A percentile compares a stretch with the other conserved stretches of the same genome.
Conservation (phyloP, 2,113 vertebrate genomes). For the Brachionichthys hirsutus region DNA sequence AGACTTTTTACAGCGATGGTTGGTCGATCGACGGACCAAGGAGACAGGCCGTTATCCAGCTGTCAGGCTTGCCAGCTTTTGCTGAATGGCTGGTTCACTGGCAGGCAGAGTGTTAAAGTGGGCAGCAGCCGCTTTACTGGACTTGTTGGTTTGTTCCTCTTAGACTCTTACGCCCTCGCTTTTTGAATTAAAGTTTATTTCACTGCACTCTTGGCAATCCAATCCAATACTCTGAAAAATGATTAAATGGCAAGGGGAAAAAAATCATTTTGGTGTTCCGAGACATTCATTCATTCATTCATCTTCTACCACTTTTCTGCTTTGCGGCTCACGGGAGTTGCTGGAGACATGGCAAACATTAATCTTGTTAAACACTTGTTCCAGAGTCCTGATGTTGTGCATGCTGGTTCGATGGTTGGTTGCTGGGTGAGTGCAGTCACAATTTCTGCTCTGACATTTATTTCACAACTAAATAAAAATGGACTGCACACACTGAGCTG, state of each 20-base stretch:
- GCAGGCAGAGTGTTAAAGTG: conserved; percentile 1
- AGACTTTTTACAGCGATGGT: conserved; percentile 13
- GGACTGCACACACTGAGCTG: neutral
- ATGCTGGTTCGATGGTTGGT: neutral
- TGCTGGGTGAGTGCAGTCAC: too few species aligned
- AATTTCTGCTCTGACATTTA: too few species aligned
- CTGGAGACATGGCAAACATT: neutral
- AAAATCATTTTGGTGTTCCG: neutral
- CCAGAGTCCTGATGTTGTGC: neutral
- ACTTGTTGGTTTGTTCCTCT: conserved; percentile 3
- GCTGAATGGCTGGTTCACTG: conserved; percentile 18
- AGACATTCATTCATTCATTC: too few species aligned
- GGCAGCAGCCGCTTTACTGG: conserved; percentile 20
- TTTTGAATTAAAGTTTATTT: neutral
- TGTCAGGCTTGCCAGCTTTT: conserved; percentile 16
- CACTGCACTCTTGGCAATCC: neutral
- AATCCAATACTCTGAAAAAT: too few species aligned
- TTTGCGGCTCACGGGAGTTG: too few species aligned
- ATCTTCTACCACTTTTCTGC: too few species aligned
- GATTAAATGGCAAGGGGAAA: neutral
- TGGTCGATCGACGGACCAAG: conserved; percentile 26
- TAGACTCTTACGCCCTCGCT: conserved; percentile 8
- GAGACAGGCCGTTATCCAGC: conserved; percentile 19
- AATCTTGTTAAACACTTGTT: neutral
- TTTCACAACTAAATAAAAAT: too few species aligned